These are phyloP conservation scores for Drosophila lacteicornis DNA, from an alignment of 1,140 invertebrate genomes.

Conservation along the genomic window DNA sequence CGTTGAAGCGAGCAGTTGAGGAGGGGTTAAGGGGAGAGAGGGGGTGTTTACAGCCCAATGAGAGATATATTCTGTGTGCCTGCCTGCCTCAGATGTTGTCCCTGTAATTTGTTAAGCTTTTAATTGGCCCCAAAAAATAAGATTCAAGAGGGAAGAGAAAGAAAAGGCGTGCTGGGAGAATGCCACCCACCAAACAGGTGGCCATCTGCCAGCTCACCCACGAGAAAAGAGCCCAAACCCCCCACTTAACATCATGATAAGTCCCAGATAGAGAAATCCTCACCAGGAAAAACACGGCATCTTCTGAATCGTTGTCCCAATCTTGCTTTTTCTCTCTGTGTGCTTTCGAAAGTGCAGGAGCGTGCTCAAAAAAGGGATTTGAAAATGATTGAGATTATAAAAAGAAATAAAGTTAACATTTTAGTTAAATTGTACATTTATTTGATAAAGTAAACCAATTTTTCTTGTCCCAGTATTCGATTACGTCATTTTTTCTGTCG, in stretches of 20 bases:
- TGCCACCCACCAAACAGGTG: constrained; percentile 34
- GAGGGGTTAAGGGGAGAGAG: background rate
- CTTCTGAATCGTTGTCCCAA: constrained; percentile 1
- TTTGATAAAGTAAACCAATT: background rate
- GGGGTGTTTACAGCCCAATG: constrained; percentile 12
- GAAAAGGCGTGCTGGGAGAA: constrained; percentile 2
- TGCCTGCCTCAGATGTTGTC: constrained; percentile 2
- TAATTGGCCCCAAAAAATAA: constrained; percentile 51
- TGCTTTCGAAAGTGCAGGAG: constrained; percentile 40
- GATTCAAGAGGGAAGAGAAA: background rate
- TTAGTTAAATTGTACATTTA: constrained; percentile 3
- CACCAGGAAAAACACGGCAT: constrained; percentile 1
- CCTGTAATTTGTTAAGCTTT: constrained; percentile 56
- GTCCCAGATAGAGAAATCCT: constrained; percentile 48
- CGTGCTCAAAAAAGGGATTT: constrained; percentile 6
- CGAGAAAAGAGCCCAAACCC: too few species aligned
- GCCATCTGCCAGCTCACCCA: background rate
- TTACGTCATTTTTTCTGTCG: too few species aligned
- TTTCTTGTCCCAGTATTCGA: background rate
- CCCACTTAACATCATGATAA: constrained; percentile 13
- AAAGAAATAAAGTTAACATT: background rate
- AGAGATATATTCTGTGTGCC: constrained; percentile 28
- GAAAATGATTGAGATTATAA: background rate
- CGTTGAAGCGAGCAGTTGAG: constrained; percentile 20
- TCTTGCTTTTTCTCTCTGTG: background rate